phyloP scores from a whole-genome alignment of 2,888 invertebrate genomes.

The Amblyjoppa proteus region DNA sequence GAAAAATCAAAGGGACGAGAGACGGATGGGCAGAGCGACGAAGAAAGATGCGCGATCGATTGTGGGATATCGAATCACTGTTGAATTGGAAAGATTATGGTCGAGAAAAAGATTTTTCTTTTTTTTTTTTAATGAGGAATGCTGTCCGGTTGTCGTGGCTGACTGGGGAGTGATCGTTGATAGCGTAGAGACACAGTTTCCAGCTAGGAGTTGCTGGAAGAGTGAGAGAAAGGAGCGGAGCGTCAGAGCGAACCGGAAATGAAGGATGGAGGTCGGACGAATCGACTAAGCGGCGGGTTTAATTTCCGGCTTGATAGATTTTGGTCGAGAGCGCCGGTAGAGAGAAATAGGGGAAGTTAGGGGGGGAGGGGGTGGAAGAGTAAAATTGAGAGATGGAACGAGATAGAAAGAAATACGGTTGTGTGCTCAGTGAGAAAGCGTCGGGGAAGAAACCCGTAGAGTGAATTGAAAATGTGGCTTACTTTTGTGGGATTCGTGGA shows the following conservation, averaged over 20 bases:
- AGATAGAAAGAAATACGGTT: conserved; percentile 56
- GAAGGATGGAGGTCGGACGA: conserved; percentile 64
- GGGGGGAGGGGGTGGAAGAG: conserved; percentile 7
- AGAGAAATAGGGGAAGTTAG: neutral
- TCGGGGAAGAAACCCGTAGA: conserved; percentile 2
- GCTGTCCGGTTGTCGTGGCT: conserved; percentile 22
- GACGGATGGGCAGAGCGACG: neutral
- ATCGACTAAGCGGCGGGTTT: conserved; percentile 72
- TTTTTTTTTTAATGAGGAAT: neutral
- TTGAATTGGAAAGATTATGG: conserved; percentile 24
- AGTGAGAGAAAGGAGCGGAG: conserved; percentile 29
- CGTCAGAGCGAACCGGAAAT: conserved; percentile 68
- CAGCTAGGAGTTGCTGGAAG: conserved; percentile 1
- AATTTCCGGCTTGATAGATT: conserved; percentile 80
- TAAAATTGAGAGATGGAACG: conserved; percentile 28
- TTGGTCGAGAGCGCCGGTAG: conserved; percentile 52
- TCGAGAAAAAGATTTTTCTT: conserved; percentile 18
- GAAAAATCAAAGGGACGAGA: neutral
- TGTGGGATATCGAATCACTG: conserved; percentile 41
- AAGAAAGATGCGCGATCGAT: conserved; percentile 1
- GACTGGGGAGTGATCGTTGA: neutral
- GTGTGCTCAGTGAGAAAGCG: conserved; percentile 40
- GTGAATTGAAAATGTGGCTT: conserved; percentile 47
- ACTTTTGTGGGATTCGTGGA: conserved; percentile 10
- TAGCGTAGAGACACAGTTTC: conserved; percentile 8